phyloP scores from a whole-genome alignment of 2,797 vertebrate genomes.

The Eremophila alpestris region DNA sequence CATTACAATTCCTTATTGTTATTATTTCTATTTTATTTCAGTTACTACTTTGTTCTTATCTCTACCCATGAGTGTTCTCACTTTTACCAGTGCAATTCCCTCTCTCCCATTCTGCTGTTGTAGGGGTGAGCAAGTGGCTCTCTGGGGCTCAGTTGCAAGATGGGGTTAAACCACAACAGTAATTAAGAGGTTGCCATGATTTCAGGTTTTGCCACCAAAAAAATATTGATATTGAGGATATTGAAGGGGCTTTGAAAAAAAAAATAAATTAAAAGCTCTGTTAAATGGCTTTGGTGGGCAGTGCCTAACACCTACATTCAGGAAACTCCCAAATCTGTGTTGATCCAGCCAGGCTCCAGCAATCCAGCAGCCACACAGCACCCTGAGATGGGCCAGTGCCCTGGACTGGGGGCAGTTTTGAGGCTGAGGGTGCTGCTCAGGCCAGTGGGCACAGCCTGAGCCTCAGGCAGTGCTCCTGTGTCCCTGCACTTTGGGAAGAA shows the following conservation, averaged over 20 bases:
- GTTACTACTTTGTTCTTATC: neutral
- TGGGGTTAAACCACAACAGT: neutral
- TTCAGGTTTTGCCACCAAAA: neutral
- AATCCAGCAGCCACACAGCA: neutral
- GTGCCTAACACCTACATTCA: neutral
- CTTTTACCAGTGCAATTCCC: neutral
- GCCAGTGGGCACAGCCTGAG: neutral
- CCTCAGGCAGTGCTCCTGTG: neutral
- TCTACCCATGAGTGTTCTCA: neutral
- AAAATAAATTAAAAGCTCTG: neutral
- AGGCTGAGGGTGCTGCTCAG: neutral
- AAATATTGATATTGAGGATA: neutral
- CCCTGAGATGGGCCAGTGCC: fast-evolving
- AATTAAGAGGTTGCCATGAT: neutral
- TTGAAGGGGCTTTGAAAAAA: neutral
- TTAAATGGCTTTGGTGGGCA: neutral
- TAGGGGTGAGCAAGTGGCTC: fast-evolving
- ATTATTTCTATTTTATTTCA: neutral
- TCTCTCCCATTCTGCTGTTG: neutral
- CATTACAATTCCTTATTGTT: neutral
- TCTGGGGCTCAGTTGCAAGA: neutral
- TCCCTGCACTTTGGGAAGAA: fast-evolving
- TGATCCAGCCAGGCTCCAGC: fast-evolving
- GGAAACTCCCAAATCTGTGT: neutral
- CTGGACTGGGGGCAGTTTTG: neutral